These are phyloP conservation scores for Ametastegia equiseti DNA, from an alignment of 2,888 invertebrate genomes.

Conservation along the genomic window DNA sequence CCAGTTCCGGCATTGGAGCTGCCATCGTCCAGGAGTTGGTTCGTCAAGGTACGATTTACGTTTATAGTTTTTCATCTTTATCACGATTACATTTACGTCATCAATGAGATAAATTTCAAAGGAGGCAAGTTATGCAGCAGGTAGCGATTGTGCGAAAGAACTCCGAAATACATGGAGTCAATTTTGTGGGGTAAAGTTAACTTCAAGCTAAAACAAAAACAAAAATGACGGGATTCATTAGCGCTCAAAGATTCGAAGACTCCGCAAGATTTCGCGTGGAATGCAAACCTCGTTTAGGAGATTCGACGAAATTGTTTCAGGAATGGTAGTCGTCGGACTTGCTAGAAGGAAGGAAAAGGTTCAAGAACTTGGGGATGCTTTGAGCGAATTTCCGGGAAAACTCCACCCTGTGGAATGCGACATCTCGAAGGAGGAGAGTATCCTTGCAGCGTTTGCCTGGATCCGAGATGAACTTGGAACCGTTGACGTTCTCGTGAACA, in stretches of 20 bases:
- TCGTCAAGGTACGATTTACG: conserved; percentile 68
- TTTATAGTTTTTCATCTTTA: not conserved
- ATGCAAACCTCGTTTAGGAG: not conserved
- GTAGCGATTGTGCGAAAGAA: not conserved
- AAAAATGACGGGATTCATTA: not conserved
- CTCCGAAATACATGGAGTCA: not conserved
- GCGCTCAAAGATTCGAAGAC: conserved; percentile 59
- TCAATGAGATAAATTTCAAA: not conserved
- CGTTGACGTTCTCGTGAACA: conserved; percentile 77
- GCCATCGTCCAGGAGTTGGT: conserved; percentile 72
- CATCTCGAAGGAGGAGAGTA: conserved; percentile 63
- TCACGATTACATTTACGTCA: not conserved
- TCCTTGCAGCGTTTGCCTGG: conserved; percentile 63
- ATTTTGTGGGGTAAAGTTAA: not conserved
- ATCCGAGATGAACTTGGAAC: conserved; percentile 70
- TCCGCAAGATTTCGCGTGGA: conserved; percentile 54
- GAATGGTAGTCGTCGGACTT: conserved; percentile 73
- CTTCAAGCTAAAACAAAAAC: not conserved
- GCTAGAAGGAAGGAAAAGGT: conserved; percentile 76
- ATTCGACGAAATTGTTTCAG: conserved; percentile 55
- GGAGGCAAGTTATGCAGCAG: not conserved
- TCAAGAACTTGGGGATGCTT: conserved; percentile 64
- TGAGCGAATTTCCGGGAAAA: conserved; percentile 63
- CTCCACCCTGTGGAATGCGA: conserved; percentile 70
- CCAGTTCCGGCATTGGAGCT: conserved; percentile 76